Percentiles rank a stretch among this genome's conserved stretches.
phyloP scores from a whole-genome alignment of 1,140 invertebrate species.

The Zaprionus taronus region DNA sequence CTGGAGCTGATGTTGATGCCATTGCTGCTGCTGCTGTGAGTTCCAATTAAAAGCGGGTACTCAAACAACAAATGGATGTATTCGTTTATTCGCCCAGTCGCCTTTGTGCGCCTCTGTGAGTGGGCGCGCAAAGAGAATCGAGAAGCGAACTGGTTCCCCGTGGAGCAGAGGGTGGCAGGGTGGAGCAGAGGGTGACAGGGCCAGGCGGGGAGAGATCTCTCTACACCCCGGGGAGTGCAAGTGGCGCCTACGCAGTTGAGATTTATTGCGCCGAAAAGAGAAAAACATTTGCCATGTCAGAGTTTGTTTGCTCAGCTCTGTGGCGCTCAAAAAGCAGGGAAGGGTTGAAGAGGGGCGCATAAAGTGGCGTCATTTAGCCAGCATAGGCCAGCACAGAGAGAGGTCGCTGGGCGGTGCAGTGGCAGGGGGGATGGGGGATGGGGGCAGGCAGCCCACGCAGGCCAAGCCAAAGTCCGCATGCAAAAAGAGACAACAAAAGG shows the following conservation, averaged over 20 bases:
- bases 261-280: slow-evolving; percentile 42
- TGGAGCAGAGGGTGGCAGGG: slow-evolving; percentile 9
- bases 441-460: slow-evolving; percentile 25
- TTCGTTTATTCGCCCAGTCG: slow-evolving; percentile 3
- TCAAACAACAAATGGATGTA: slow-evolving; percentile 10
- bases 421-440: slow-evolving; percentile 1
- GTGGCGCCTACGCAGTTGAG: slow-evolving; percentile 43
- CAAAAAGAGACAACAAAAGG: slow-evolving; percentile 30
- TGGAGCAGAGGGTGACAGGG: not conserved
- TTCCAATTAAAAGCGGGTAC: slow-evolving; percentile 32
- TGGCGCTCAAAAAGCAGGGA: slow-evolving; percentile 1
- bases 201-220: slow-evolving; percentile 6
- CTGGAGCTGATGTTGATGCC: slow-evolving; percentile 29
- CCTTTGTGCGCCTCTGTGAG: slow-evolving; percentile 7
- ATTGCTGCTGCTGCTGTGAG: slow-evolving; percentile 11
- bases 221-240: not conserved
- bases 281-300: slow-evolving; percentile 33
- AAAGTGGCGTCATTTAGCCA: slow-evolving; percentile 29
- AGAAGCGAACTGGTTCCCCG: slow-evolving; percentile 19
- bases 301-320: slow-evolving; percentile 34
- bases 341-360: slow-evolving; percentile 1
- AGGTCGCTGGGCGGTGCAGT: not conserved
- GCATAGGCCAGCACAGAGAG: slow-evolving; percentile 12
- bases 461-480: slow-evolving; percentile 4
- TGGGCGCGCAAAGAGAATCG: not conserved